Evolutionary conservation across 2,888 invertebrate genomes (phyloP), one percentile per base, ranked within the genome.

Genomic region (Calameuta filiformis): DNA sequence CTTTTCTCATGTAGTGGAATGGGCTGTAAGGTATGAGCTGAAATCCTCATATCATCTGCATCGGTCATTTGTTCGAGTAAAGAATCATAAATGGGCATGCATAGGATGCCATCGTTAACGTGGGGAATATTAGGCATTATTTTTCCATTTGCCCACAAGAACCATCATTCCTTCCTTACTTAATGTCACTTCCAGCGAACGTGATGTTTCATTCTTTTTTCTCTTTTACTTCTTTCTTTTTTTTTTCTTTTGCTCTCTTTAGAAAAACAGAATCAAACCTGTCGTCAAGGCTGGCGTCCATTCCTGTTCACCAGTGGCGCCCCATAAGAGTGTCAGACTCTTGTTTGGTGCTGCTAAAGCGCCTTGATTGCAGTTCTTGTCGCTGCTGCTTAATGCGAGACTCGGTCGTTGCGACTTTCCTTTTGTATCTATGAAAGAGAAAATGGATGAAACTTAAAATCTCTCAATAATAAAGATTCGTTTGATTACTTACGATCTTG

Each of bases 221-320:
- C 79, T 81, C 69, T 78, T 78, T 79, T 79, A 78, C 75, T 81
- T 76, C 31, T 15, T 23, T 73, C 69, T 68, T 30, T 71, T 15
- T 3, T 33, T n/a, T 31, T 33, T 35, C 35, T 76, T 77, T 78
- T 73, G 76, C 68, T 79, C 71, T 76, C 77, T 76, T 37, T 12
- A 68, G 40, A 77, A 77, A 81, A 75, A 73, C 30, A 68, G n/a
- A 73, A 78, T 80, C 89, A 86, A 92, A 97, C 98, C 98, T 92
- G 98, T 98, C 4, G 98, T 98, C 79, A 98, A 93, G 37, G 97
- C 98, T 0, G 98, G 98, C 3, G 98, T 98, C 98, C 98, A 98
- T 91, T 98, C 98, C 91, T 98, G 98, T 91, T 98, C 98, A 68
- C 98, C 98, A 0, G 98, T 98, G 4, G 97, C 97, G 35, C 98